These are phyloP conservation scores for Drosophila yakuba DNA, from an alignment of 1,140 invertebrate species.

Conservation along the genomic window DNA sequence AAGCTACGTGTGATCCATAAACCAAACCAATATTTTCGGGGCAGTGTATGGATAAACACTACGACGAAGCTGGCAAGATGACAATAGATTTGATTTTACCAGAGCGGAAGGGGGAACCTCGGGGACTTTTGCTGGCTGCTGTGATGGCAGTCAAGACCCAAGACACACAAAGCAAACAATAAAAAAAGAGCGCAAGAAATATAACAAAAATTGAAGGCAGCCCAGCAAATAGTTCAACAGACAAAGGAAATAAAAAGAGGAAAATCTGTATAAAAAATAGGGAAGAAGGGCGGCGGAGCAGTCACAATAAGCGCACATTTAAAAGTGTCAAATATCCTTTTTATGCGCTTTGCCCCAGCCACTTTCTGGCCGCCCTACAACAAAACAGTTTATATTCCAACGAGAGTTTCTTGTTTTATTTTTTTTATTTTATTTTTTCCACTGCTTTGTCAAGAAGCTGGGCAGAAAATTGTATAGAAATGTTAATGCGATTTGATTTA, in stretches of 20 bases:
- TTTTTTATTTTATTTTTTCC: constrained; percentile 13
- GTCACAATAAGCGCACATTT: constrained; percentile 82
- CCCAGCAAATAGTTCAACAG: constrained; percentile 77
- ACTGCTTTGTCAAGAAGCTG: constrained; percentile 70
- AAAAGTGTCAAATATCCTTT: constrained; percentile 84
- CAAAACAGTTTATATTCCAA: constrained; percentile 76
- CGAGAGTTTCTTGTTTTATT: constrained; percentile 6
- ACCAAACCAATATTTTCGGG: neutral
- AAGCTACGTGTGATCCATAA: neutral
- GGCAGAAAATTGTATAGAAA: constrained; percentile 82
- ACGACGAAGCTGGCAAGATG: constrained; percentile 70
- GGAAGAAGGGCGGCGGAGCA: constrained; percentile 23
- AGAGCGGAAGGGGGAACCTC: constrained; percentile 36
- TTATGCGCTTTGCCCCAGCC: constrained; percentile 74
- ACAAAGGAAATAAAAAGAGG: constrained; percentile 60
- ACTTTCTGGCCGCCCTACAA: constrained; percentile 50
- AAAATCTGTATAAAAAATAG: constrained; percentile 17
- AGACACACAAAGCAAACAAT: constrained; percentile 80
- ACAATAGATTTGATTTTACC: constrained; percentile 81
- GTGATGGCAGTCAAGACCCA: constrained; percentile 65
- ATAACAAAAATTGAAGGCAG: constrained; percentile 79
- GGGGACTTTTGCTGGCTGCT: constrained; percentile 44
- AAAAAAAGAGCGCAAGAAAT: constrained; percentile 67
- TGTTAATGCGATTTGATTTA: constrained; percentile 83
- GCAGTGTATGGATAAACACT: constrained; percentile 19